phyloP scores from a whole-genome alignment of 1,140 invertebrate genomes.

The Brachionus asplanchnoidis region DNA sequence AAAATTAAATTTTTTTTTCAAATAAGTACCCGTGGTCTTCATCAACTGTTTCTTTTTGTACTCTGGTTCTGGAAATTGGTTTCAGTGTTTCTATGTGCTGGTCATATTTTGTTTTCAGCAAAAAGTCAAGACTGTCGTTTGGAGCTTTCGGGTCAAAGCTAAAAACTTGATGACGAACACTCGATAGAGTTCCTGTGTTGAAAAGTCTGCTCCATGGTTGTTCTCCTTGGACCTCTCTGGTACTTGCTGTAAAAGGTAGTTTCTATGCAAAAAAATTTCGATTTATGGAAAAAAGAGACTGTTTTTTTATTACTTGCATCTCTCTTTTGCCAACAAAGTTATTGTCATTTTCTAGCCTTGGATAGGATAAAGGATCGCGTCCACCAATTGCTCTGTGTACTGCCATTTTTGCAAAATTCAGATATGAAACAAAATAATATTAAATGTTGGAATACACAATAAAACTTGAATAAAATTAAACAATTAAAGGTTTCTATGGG shows the following conservation, averaged over 20 bases:
- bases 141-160: conserved; percentile 54
- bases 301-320: conserved; percentile 45
- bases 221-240: conserved; percentile 43
- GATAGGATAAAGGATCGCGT: conserved; percentile 53
- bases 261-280: background rate
- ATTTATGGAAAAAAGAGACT: background rate
- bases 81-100: conserved; percentile 54
- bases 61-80: conserved; percentile 50
- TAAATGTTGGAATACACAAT: background rate
- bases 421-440: background rate
- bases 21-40: conserved; percentile 49
- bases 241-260: conserved; percentile 7
- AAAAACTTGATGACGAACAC: conserved; percentile 49
- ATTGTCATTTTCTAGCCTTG: conserved; percentile 50
- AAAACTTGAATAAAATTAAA: conserved; percentile 5
- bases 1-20: background rate
- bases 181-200: conserved; percentile 49
- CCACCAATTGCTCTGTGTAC: conserved; percentile 32
- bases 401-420: conserved; percentile 30
- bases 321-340: conserved; percentile 48
- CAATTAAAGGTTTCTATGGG: conserved; percentile 29
- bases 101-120: conserved; percentile 54
- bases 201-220: conserved; percentile 55
- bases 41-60: conserved; percentile 54
- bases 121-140: conserved; percentile 54